phyloP scores from a whole-genome alignment of 2,888 invertebrate species.

The Didymodactylos carnosus region DNA sequence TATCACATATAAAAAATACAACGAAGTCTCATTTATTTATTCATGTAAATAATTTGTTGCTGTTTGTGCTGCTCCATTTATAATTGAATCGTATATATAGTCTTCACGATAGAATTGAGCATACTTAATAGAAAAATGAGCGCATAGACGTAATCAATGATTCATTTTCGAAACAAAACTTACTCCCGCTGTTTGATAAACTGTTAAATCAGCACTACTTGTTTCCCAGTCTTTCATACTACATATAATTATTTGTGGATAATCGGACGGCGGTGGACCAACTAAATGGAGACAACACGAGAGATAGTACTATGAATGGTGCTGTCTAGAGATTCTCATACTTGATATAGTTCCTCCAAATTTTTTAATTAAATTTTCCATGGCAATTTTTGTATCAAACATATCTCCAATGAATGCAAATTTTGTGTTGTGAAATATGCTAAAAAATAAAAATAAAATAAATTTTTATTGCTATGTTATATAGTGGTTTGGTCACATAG shows the following conservation, averaged over 20 bases:
- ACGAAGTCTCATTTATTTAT: not conserved
- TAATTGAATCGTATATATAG: not conserved
- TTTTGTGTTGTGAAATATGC: slow-evolving; percentile 17
- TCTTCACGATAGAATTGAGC: not conserved
- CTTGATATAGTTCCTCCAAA: slow-evolving; percentile 20
- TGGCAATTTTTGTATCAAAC: slow-evolving; percentile 17
- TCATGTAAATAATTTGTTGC: not conserved
- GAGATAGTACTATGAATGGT: no score
- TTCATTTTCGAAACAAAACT: no score
- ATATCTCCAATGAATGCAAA: slow-evolving; percentile 19
- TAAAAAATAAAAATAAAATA: slow-evolving; percentile 15
- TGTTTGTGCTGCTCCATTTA: not conserved
- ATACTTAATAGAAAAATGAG: not conserved
- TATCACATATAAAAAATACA: no score
- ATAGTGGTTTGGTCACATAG: no score
- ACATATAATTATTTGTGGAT: no score
- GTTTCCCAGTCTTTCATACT: no score
- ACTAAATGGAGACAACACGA: no score
- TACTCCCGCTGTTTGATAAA: not conserved
- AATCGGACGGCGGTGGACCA: no score
- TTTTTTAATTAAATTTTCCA: slow-evolving; percentile 17
- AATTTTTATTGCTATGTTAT: no score
- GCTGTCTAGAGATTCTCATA: no score
- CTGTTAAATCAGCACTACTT: no score
- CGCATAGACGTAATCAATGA: no score